Conservation (phyloP, 2,797 vertebrate species). For the Falco novaeseelandiae region DNA sequence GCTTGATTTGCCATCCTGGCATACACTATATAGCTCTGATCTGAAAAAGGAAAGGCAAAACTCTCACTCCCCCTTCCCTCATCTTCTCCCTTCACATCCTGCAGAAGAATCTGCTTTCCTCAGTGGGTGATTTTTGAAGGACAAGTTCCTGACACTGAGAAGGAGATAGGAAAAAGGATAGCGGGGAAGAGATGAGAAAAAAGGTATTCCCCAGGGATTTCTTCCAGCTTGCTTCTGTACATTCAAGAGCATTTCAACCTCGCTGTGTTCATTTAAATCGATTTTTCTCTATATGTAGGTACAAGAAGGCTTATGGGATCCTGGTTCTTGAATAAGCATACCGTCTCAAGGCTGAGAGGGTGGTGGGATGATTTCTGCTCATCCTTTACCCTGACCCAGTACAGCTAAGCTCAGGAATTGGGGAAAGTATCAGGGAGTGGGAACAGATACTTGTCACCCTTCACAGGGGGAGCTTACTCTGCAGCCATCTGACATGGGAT, state of each 20-base stretch:
- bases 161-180: not conserved
- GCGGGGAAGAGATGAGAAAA: not conserved
- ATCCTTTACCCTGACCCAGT: not conserved
- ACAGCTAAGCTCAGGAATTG: not conserved
- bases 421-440: not conserved
- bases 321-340: not conserved
- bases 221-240: not conserved
- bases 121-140: constrained; percentile 12
- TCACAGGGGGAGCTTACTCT: not conserved
- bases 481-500: rapidly evolving
- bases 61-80: not conserved
- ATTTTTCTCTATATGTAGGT: not conserved
- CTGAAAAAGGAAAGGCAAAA: not conserved
- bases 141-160: not conserved
- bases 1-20: not conserved
- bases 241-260: not conserved
- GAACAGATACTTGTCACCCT: not conserved
- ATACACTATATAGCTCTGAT: not conserved
- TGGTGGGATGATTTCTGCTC: not conserved
- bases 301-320: not conserved
- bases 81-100: not conserved
- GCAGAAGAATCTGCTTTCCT: constrained; percentile 11
- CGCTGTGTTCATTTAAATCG: not conserved
- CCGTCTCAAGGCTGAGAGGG: not conserved
- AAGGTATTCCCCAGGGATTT: not conserved